Percentiles rank a stretch among this genome's conserved stretches.
Evolutionary conservation across 1,140 invertebrate species (phyloP).

Genomic region (Lerema accius): DNA sequence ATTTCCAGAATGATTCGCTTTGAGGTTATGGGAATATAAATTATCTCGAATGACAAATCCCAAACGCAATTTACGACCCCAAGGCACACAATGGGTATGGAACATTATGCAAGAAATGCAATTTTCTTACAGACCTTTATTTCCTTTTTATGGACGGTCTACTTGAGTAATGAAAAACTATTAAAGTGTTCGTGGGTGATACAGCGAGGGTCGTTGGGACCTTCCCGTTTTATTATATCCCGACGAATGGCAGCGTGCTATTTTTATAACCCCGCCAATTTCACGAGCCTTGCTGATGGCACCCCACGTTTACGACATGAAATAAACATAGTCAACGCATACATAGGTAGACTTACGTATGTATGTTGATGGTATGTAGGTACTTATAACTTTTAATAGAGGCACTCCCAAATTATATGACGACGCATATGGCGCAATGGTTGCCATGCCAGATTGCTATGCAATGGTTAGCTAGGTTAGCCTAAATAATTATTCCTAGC

Average conservation of each 20-base stretch:
- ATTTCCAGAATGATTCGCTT: background rate
- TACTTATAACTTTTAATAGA: too few relatives aligned
- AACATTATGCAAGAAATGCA: conserved; percentile 77
- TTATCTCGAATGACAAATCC: conserved; percentile 33
- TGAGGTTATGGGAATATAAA: conserved; percentile 10
- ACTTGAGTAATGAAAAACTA: conserved; percentile 82
- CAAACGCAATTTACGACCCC: conserved; percentile 64
- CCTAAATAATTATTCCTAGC: too few relatives aligned
- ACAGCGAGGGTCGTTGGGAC: conserved; percentile 72
- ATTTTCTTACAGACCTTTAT: conserved; percentile 78
- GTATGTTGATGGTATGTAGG: background rate
- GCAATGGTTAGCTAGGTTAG: too few relatives aligned
- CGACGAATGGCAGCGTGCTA: conserved; percentile 64
- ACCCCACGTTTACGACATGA: conserved; percentile 50
- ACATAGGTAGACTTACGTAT: conserved; percentile 11
- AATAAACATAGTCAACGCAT: conserved; percentile 40
- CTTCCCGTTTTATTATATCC: conserved; percentile 69
- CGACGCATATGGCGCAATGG: too few relatives aligned
- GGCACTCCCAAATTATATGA: too few relatives aligned
- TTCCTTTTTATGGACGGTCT: conserved; percentile 73
- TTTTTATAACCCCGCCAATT: conserved; percentile 73
- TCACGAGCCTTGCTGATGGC: conserved; percentile 55
- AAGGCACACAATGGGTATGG: conserved; percentile 49
- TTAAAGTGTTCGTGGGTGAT: conserved; percentile 74
- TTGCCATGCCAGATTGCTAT: too few relatives aligned